Evolutionary conservation across 2,888 invertebrate genomes (phyloP).

Genomic region (Cosmia pyralina): DNA sequence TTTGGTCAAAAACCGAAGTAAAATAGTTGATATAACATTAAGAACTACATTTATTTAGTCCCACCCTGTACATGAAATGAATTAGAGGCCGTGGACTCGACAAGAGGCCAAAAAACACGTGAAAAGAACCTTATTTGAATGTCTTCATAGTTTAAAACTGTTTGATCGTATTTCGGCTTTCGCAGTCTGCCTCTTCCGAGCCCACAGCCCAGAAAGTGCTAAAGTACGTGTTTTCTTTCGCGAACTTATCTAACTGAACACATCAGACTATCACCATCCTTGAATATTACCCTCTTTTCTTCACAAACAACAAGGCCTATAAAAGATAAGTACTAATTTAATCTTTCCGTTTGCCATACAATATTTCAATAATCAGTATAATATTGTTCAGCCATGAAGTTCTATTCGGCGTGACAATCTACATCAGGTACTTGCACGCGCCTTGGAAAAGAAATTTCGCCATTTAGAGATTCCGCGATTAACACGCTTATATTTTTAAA

Average conservation of each 20-base stretch:
- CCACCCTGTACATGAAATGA: conserved; percentile 69
- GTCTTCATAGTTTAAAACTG: not conserved
- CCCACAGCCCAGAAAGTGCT: conserved; percentile 45
- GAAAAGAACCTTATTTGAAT: not conserved
- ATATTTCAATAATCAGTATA: conserved; percentile 22
- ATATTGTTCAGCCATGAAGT: conserved; percentile 48
- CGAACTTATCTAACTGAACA: conserved; percentile 72
- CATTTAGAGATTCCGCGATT: conserved; percentile 29
- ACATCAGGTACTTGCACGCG: conserved; percentile 65
- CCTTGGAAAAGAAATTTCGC: conserved; percentile 38
- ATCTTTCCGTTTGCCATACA: conserved; percentile 35
- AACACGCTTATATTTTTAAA: conserved; percentile 24
- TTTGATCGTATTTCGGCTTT: not conserved
- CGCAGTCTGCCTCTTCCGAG: conserved; percentile 5
- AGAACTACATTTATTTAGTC: conserved; percentile 59
- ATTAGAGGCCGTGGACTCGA: conserved; percentile 38
- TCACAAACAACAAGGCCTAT: conserved; percentile 42
- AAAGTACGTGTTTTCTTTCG: conserved; percentile 52
- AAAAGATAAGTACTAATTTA: conserved; percentile 61
- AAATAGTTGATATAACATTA: conserved; percentile 52
- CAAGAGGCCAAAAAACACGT: not conserved
- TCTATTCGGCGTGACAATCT: conserved; percentile 46
- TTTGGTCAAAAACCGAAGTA: conserved; percentile 59
- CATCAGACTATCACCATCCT: conserved; percentile 65
- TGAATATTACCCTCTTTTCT: conserved; percentile 52